phyloP scores from a whole-genome alignment of 2,797 vertebrate genomes.

The Galaxias olidus region DNA sequence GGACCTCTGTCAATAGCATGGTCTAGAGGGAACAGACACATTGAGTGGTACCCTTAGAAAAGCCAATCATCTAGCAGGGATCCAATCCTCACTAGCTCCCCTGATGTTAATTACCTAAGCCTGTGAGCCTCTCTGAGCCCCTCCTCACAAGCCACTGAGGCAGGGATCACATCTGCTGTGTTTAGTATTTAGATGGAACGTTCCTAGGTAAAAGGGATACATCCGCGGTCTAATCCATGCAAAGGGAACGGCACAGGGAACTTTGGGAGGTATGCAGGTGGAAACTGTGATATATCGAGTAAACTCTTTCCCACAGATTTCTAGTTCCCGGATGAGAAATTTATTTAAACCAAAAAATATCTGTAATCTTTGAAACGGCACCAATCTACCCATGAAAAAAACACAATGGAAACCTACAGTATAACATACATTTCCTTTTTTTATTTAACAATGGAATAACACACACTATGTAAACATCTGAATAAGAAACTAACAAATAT shows the following conservation, averaged over 20 bases:
- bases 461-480: constrained; percentile 10
- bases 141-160: not conserved
- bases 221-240: not conserved
- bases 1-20: not conserved
- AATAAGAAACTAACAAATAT: constrained; percentile 6
- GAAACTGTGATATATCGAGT: not conserved
- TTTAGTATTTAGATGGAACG: not conserved
- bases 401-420: too few relatives aligned
- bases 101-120: not conserved
- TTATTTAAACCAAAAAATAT: not conserved
- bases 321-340: not conserved
- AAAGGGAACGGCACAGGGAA: too few relatives aligned
- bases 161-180: not conserved
- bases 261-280: not conserved
- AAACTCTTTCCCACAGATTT: not conserved
- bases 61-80: not conserved
- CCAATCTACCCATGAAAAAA: too few relatives aligned
- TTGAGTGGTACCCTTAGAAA: not conserved
- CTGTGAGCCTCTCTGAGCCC: not conserved
- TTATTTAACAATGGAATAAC: not conserved
- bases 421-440: too few relatives aligned
- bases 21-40: not conserved
- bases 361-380: too few relatives aligned
- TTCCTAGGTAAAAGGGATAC: not conserved
- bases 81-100: not conserved